Evolutionary conservation across 2,888 invertebrate genomes (phyloP), one percentile per base, ranked within the genome.

Genomic region (Spisula subtruncata): DNA sequence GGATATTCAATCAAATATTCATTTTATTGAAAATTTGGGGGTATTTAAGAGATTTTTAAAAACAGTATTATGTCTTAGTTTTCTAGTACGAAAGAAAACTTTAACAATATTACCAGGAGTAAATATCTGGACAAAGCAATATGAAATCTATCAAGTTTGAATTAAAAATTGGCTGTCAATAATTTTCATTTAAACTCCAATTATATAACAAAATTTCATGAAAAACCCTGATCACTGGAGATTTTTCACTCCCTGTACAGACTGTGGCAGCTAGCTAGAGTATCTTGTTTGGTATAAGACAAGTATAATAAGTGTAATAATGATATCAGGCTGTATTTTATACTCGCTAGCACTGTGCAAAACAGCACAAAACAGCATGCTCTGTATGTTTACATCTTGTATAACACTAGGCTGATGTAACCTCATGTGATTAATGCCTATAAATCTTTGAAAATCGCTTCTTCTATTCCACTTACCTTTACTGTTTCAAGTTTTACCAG

Each of bases 361-460:
- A 75, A 75, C 75, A 75, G 75, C 75, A 75, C 16, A 75, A 79
- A 85, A 41, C 85, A 87, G 83, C 87, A 87, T 60, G 87, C 35
- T 66, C 79, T 56, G 79, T 66, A 82, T 87, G 87, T 87, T 87
- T 87, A 87, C 87, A 87, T 82, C 87, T 46, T 83, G 87, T 87
- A 54, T 75, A 79, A 83, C 87, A 85, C 85, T 66, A 51, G 54
- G 32, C n/a, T 87, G 82, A 71, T 87, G 54, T 88, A 88, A 88
- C 88, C 88, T 79, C 88, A 75, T 54, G 56, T 81, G 85, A 85
- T 83, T 71, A 81, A 81, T 81, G 81, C 66, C 84, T 66, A 85
- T 88, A 88, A 88, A 88, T 88, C 88, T 85, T 85, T 29, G 83
- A 87, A 87, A 87, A 87, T 86, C 56, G 81, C 86, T 66, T 10